Conservation (phyloP, 1,140 invertebrate genomes). For the Meloidogyne exigua region DNA sequence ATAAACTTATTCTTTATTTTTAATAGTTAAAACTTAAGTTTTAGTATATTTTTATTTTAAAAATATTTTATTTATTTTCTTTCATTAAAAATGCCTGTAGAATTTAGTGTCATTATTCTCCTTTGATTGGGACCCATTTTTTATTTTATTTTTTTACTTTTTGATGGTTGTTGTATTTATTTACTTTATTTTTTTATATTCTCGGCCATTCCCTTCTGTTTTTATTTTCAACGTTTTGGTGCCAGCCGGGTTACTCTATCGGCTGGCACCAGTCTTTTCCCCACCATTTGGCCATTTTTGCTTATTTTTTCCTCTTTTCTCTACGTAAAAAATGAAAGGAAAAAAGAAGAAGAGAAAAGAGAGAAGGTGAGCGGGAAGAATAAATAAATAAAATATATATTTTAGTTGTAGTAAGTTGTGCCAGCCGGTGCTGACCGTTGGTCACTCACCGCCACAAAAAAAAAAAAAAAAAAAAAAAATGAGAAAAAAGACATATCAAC, state of each 20-base stretch:
- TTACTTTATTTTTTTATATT: background rate
- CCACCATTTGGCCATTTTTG: background rate
- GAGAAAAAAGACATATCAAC: slow-evolving; percentile 1
- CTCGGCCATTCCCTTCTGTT: slow-evolving; percentile 9
- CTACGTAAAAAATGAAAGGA: background rate
- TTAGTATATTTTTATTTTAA: too few relatives aligned
- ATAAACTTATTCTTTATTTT: too few relatives aligned
- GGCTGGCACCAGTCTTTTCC: slow-evolving; percentile 19
- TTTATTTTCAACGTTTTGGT: slow-evolving; percentile 14
- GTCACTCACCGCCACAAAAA: slow-evolving; percentile 18
- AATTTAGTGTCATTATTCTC: background rate
- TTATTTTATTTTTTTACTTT: background rate
- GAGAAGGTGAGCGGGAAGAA: background rate
- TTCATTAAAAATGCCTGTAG: too few relatives aligned
- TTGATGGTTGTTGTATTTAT: background rate
- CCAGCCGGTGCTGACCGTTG: slow-evolving; percentile 30
- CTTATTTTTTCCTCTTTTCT: slow-evolving; percentile 4
- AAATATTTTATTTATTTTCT: slow-evolving; percentile 7
- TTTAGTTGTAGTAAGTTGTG: slow-evolving; percentile 8
- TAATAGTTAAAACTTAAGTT: too few relatives aligned
- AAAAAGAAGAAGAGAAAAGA: background rate
- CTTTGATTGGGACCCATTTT: background rate
- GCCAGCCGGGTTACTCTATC: slow-evolving; percentile 27
- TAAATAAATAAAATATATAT: background rate
- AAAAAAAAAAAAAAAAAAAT: background rate